These are phyloP conservation scores for Echinarachnius parma DNA, from an alignment of 53 echinoderm and acorn worm species.

Conservation along the genomic window DNA sequence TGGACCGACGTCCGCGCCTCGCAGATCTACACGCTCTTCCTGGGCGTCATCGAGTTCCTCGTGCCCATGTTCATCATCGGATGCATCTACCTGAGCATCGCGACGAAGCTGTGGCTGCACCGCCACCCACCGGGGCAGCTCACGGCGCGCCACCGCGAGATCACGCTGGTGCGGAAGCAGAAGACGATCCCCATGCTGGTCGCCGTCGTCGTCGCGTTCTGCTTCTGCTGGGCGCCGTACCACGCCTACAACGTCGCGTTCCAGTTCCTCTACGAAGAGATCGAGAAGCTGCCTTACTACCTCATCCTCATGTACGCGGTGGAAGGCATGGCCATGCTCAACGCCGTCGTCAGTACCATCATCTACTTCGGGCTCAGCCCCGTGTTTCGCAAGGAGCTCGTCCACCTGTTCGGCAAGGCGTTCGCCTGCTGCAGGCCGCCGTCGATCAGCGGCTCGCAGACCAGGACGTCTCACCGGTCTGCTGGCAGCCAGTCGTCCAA, in stretches of 20 bases:
- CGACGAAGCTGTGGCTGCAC: slow-evolving; percentile 86
- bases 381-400: slow-evolving; percentile 82
- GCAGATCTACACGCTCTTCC: slow-evolving; percentile 58
- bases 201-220: slow-evolving; percentile 89
- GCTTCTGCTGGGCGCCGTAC: slow-evolving; percentile 88
- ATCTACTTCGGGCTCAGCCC: slow-evolving; percentile 89
- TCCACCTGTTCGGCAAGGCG: slow-evolving; percentile 54
- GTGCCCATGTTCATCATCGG: slow-evolving; percentile 79
- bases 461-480: slow-evolving; percentile 31
- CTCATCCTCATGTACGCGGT: slow-evolving; percentile 60
- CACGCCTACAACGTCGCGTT: slow-evolving; percentile 70
- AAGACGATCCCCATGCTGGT: slow-evolving; percentile 98
- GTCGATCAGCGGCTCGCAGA: slow-evolving; percentile 30
- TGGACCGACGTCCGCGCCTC: slow-evolving; percentile 56
- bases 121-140: slow-evolving; percentile 84
- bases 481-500: slow-evolving; percentile 56
- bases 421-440: slow-evolving; percentile 45
- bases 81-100: slow-evolving; percentile 83
- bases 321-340: slow-evolving; percentile 88
- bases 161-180: slow-evolving; percentile 86
- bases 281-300: slow-evolving; percentile 43
- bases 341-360: slow-evolving; percentile 85
- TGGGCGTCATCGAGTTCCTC: slow-evolving; percentile 75
- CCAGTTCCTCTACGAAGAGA: slow-evolving; percentile 50
- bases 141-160: slow-evolving; percentile 85